Conservation (phyloP, 2,797 vertebrate genomes). For the Parauchenoglanis ngamensis region DNA sequence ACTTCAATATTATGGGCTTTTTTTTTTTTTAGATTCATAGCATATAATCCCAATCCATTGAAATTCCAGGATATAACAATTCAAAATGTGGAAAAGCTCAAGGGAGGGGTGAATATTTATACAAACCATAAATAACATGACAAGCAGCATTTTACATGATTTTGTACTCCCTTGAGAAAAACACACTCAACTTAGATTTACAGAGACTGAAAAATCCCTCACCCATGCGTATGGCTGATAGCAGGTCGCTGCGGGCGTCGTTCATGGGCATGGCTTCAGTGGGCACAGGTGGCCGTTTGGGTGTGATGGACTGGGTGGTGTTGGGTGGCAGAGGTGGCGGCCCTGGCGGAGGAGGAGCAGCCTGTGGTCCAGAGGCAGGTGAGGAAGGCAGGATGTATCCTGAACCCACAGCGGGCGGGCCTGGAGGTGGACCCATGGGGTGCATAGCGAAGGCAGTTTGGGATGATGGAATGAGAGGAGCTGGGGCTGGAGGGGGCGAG, state of each 20-base stretch:
- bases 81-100: neutral
- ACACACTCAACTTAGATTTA: neutral
- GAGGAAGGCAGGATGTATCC: slow-evolving; percentile 77
- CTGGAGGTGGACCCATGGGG: slow-evolving; percentile 79
- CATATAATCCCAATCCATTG: neutral
- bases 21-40: neutral
- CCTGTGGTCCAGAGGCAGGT: slow-evolving; percentile 75
- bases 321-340: slow-evolving; percentile 86
- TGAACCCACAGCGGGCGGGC: slow-evolving; percentile 66
- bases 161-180: neutral
- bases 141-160: neutral
- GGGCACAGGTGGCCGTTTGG: slow-evolving; percentile 82
- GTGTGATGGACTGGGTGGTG: slow-evolving; percentile 68
- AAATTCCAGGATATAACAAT: neutral
- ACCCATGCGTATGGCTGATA: slow-evolving; percentile 98
- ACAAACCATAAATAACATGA: neutral
- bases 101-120: neutral
- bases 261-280: slow-evolving; percentile 77
- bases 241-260: slow-evolving; percentile 92
- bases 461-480: slow-evolving; percentile 87
- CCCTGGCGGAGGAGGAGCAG: slow-evolving; percentile 85
- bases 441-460: slow-evolving; percentile 93
- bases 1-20: neutral
- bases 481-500: slow-evolving; percentile 72
- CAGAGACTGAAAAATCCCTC: slow-evolving; percentile 48